Percentiles rank a stretch among this genome's conserved stretches.
Evolutionary conservation across 2,797 vertebrate species (phyloP).

Genomic region (Chlorospingus flavigularis): DNA sequence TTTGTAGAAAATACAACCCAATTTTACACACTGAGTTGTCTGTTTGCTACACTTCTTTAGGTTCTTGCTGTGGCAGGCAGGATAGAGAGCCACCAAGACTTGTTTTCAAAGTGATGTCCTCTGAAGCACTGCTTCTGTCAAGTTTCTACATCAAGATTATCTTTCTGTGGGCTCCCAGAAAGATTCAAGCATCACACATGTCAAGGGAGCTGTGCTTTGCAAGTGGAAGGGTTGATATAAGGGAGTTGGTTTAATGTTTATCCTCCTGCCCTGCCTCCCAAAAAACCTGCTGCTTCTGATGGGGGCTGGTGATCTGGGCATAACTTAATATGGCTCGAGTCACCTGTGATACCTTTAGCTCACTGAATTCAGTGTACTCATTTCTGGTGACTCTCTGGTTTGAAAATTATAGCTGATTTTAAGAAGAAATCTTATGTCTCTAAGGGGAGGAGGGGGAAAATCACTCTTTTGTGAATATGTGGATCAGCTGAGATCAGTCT

Average conservation of each 20-base stretch:
- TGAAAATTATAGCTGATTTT: background rate
- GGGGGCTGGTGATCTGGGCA: background rate
- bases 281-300: background rate
- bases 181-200: fast-evolving
- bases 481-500: background rate
- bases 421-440: background rate
- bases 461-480: background rate
- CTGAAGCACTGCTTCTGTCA: background rate
- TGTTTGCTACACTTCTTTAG: background rate
- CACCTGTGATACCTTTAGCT: background rate
- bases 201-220: background rate
- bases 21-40: background rate
- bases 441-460: background rate
- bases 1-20: background rate
- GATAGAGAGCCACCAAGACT: background rate
- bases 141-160: background rate
- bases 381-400: background rate
- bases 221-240: background rate
- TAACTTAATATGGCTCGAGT: background rate
- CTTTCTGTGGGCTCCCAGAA: background rate
- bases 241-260: background rate
- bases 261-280: background rate
- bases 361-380: fast-evolving
- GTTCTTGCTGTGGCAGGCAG: background rate
- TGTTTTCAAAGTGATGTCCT: background rate